Evolutionary conservation across 2,797 vertebrate genomes (phyloP), one percentile per base, ranked within the genome.

Genomic region (Acanthurus lineatus): DNA sequence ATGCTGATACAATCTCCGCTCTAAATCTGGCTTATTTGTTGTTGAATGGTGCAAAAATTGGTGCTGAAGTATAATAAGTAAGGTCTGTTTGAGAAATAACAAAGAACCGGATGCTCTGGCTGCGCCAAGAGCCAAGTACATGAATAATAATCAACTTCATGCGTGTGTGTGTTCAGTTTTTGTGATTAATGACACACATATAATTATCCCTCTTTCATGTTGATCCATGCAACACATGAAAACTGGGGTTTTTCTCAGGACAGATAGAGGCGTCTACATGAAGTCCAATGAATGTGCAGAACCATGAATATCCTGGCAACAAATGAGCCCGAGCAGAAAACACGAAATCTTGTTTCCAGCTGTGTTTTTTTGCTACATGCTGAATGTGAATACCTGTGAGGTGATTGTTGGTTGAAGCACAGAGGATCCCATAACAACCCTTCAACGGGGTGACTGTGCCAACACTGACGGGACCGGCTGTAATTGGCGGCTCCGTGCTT

Each of bases 401-500:
- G 12, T 53, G 66, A 86, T 67, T 80, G 62, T 35, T 69, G 78
- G n/a, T 49, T 56, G 44, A 63, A 64, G 76, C 62, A 44, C 68
- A 73, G 25, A 70, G 64, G 49, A 73, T 70, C 56, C 12, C 38
- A 25, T 25, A 25, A 25, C 25, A 25, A 25, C 35, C 15, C 62
- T n/a, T 67, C 42, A 76, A 57, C 64, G 65, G 42, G 45, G 20
- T 28, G 51, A 57, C 78, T 52, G 64, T 76, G 67, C 54, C 1
- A 7, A 61, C 28, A 69, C 53, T 59, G 60, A 83, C 45, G 62
- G 44, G 48, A 68, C 77, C 72, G 89, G 47, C 42, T 62, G 60
- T 62, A 89, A 89, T 90, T 89, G 86, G 76, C 54, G 47, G 63
- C 63, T 87, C 53, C 76, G 68, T 79, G 76, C 70, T 73, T 77